Percentiles rank a stretch among this genome's conserved stretches.
Conservation (phyloP, 1,140 invertebrate species). For the Pseudomyrmex sp. region DNA sequence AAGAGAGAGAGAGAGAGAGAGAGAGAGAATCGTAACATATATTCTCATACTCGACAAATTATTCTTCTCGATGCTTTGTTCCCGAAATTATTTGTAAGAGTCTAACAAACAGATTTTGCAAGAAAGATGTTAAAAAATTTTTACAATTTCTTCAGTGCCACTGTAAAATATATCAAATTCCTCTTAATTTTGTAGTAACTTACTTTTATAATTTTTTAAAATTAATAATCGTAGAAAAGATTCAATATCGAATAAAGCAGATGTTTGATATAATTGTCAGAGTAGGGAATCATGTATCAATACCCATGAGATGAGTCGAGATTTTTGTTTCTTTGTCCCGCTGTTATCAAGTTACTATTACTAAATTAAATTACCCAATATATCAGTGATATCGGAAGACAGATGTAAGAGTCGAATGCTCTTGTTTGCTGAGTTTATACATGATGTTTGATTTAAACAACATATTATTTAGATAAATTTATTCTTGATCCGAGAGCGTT, state of each 20-base stretch:
- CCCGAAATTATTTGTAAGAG: background rate
- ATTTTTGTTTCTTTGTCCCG: conserved; percentile 40
- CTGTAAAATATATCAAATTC: background rate
- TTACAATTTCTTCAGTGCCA: background rate
- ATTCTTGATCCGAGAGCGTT: too few relatives aligned
- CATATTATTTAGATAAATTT: too few relatives aligned
- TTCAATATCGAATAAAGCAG: too few relatives aligned
- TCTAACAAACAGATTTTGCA: background rate
- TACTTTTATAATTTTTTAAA: too few relatives aligned
- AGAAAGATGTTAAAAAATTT: background rate
- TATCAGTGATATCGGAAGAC: background rate
- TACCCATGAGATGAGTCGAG: conserved; percentile 43
- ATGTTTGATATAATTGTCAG: background rate
- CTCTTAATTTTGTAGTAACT: background rate
- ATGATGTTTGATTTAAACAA: too few relatives aligned
- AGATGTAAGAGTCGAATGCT: too few relatives aligned
- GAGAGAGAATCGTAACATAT: conserved; percentile 72
- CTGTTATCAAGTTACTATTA: conserved; percentile 27
- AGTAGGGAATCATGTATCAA: conserved; percentile 21
- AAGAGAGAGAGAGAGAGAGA: conserved; percentile 17
- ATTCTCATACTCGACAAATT: conserved; percentile 76
- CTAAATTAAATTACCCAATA: conserved; percentile 68
- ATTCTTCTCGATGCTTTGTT: background rate
- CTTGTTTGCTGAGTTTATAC: too few relatives aligned
- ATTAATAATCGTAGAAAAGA: too few relatives aligned